A percentile compares a stretch with the other conserved stretches of the same genome.
These are phyloP conservation scores for Harpagifer antarcticus DNA, from an alignment of 2,797 vertebrate genomes.

Conservation along the genomic window DNA sequence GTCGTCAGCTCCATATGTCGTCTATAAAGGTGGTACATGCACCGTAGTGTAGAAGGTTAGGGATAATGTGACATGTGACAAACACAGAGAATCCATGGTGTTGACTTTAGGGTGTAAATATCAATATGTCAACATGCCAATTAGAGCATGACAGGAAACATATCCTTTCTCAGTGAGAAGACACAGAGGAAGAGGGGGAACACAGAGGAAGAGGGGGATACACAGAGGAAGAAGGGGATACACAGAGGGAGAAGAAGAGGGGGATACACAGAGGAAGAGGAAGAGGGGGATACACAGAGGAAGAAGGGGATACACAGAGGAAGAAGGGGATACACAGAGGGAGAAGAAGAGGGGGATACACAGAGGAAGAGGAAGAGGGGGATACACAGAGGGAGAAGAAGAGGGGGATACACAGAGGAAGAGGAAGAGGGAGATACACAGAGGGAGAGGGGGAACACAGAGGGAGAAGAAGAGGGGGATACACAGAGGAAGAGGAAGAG, in stretches of 20 bases:
- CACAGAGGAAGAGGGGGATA: too few species aligned
- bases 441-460: too few species aligned
- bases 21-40: slow-evolving; percentile 16
- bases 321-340: too few species aligned
- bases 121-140: slow-evolving; percentile 59
- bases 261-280: not conserved
- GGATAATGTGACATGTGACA: slow-evolving; percentile 50
- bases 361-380: too few species aligned
- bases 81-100: slow-evolving; percentile 57
- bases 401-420: too few species aligned
- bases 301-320: too few species aligned
- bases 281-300: not conserved
- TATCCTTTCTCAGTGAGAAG: not conserved
- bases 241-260: too few species aligned
- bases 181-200: not conserved
- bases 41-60: not conserved
- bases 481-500: too few species aligned
- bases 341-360: not conserved
- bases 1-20: slow-evolving; percentile 5
- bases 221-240: too few species aligned
- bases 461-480: too few species aligned
- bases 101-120: slow-evolving; percentile 48
- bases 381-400: too few species aligned
- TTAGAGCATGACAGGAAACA: slow-evolving; percentile 51
- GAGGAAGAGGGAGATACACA: too few species aligned